phyloP scores from a whole-genome alignment of 2,113 vertebrate genomes.

The Daubentonia madagascariensis region DNA sequence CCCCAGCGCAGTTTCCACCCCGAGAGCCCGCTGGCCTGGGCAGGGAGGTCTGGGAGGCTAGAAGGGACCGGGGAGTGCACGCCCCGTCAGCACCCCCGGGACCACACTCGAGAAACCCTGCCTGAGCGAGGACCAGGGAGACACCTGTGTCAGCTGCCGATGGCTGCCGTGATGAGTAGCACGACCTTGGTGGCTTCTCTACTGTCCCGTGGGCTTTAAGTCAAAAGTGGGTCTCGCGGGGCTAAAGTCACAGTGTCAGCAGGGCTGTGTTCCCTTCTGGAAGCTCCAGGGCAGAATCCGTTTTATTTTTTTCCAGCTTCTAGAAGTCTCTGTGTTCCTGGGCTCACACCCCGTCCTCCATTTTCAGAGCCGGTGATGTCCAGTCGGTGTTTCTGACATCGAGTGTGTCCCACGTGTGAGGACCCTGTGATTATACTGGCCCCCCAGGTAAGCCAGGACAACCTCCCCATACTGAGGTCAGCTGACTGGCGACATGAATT shows the following conservation, averaged over 20 bases:
- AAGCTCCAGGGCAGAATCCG: too few relatives aligned
- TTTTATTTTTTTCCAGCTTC: not conserved
- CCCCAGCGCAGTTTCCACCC: not conserved
- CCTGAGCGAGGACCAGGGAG: rapidly evolving
- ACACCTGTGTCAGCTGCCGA: rapidly evolving
- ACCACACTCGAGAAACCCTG: not conserved
- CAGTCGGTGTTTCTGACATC: not conserved
- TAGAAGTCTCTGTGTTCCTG: rapidly evolving
- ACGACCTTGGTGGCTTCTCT: rapidly evolving
- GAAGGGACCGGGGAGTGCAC: too few relatives aligned
- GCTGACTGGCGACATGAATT: rapidly evolving
- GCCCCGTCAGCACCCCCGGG: not conserved
- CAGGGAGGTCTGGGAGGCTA: rapidly evolving
- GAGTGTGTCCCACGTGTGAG: rapidly evolving
- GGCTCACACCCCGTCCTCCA: not conserved
- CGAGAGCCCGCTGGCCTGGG: not conserved
- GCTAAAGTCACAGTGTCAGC: not conserved
- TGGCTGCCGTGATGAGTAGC: rapidly evolving
- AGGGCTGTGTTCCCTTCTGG: not conserved
- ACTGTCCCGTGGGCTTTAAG: rapidly evolving
- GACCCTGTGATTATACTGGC: rapidly evolving
- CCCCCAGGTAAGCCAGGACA: rapidly evolving
- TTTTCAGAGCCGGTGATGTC: not conserved
- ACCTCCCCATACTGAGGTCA: not conserved
- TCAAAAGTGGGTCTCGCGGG: not conserved